phyloP scores from a whole-genome alignment of 2,797 vertebrate genomes.

The Atherinosoma microstoma region DNA sequence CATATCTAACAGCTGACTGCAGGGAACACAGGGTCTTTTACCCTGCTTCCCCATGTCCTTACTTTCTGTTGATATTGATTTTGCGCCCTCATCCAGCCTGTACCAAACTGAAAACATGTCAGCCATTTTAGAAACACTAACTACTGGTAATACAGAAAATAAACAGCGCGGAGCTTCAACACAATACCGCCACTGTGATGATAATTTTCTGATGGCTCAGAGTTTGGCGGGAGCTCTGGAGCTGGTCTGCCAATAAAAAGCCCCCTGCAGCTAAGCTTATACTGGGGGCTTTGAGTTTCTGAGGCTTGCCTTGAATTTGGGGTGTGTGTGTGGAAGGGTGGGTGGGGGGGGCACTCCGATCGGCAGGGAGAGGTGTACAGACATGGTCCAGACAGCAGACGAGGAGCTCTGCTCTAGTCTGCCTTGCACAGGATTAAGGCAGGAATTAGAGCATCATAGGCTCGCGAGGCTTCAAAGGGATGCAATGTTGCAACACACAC shows the following conservation, averaged over 20 bases:
- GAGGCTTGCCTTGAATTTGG: constrained; percentile 36
- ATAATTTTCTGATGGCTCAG: constrained; percentile 56
- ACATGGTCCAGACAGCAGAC: constrained; percentile 71
- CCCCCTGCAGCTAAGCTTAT: constrained; percentile 64
- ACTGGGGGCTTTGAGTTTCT: constrained; percentile 54
- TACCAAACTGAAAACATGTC: constrained; percentile 58
- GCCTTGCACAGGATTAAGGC: constrained; percentile 72
- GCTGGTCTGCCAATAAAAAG: constrained; percentile 65
- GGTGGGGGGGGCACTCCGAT: not conserved
- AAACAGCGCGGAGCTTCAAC: constrained; percentile 38
- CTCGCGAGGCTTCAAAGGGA: constrained; percentile 71
- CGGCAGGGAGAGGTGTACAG: constrained; percentile 51
- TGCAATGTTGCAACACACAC: constrained; percentile 61
- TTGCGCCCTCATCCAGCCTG: constrained; percentile 41
- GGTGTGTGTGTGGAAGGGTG: not conserved
- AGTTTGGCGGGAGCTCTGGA: constrained; percentile 44
- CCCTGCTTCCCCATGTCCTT: constrained; percentile 50
- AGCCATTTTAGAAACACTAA: constrained; percentile 57
- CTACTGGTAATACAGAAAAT: constrained; percentile 39
- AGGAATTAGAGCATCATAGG: constrained; percentile 76
- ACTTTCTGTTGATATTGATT: constrained; percentile 63
- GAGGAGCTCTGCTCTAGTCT: constrained; percentile 64
- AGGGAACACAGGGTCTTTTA: constrained; percentile 62
- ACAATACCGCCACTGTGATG: constrained; percentile 61
- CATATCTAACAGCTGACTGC: constrained; percentile 76